Base-by-base conservation (phyloP, 2,888 invertebrate species). In the Agrenia bidenticulata region DNA sequence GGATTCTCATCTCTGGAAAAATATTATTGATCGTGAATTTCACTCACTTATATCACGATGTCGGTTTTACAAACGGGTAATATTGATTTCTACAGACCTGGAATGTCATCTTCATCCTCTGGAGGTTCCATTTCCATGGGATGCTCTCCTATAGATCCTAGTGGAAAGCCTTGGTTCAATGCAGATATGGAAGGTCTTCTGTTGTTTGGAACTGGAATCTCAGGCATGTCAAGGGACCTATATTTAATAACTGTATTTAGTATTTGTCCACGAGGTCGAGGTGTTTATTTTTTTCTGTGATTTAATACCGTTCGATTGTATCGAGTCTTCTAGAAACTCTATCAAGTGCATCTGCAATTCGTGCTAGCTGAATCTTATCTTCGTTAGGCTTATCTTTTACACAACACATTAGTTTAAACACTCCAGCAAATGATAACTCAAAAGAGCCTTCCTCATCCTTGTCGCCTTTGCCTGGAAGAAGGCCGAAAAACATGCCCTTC, bases 371-470 rank as follows among this genome's bases (percentile, higher is more conserved):
- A 19, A 78, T 75, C 13, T 81, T 79, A 66, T 83, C 82, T 32
- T 82, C 79, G 7, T 79, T 78, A 0, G 80, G 77, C 70, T 81
- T 80, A 7, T 80, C 80, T 66, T 82, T 80, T 0, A 83, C 82
- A 74, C 84, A 85, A 17, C 82, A 80, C 77, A 84, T 80, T 65
- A 83, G 82, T 67, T 82, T 84, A 77, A 85, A 85, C 0, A 86
- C 77, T 37, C 83, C 83, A 11, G 82, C 82, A 49, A 84, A 77
- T 0, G 83, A 83, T 71, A 84, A 81, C 70, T 84, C 83, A 15
- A 84, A 77, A 0, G 82, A 79, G 0, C 84, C 85, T 65, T 81
- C 81, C 27, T 82, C 81, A 17, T 71, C 74, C 23, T 76, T 60
- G n/a, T 67, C 70, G 23, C 75, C 65, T 4, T 73, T 70, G 1